A percentile compares a stretch with the other conserved stretches of the same genome.
phyloP scores from a whole-genome alignment of 2,888 invertebrate genomes.

The Euzetes globulus region DNA sequence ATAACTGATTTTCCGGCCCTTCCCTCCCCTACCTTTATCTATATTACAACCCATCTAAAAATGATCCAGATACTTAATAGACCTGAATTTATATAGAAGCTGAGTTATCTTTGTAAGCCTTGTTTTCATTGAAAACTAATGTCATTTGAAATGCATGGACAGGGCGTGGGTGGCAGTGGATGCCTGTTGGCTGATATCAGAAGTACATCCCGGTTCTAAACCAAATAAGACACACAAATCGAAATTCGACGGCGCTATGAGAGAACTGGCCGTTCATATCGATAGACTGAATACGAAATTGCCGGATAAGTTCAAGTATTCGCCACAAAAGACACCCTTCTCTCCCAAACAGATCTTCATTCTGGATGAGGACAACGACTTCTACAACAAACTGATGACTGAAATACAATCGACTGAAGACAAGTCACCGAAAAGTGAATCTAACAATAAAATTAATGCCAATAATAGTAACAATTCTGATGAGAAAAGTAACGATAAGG shows the following conservation, averaged over 20 bases:
- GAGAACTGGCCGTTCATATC: conserved; percentile 67
- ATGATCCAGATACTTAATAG: no score
- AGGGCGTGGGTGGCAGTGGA: conserved; percentile 78
- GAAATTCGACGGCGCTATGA: conserved; percentile 58
- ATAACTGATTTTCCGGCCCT: no score
- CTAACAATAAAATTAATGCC: neutral
- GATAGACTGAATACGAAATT: conserved; percentile 62
- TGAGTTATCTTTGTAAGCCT: no score
- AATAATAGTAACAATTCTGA: neutral
- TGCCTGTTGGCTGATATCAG: conserved; percentile 74
- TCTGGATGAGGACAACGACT: conserved; percentile 16
- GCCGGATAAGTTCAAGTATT: conserved; percentile 61
- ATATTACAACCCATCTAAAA: no score
- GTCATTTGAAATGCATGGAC: conserved; percentile 13
- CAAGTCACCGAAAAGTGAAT: neutral
- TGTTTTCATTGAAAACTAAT: no score
- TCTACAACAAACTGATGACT: neutral
- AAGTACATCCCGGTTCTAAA: conserved; percentile 55
- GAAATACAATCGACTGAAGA: neutral
- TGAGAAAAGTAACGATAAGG: neutral
- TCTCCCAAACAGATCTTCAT: conserved; percentile 51
- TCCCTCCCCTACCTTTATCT: no score
- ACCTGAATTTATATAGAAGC: no score
- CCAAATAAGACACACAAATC: conserved; percentile 52
- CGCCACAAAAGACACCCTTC: conserved; percentile 61